Conservation (phyloP, 2,888 invertebrate species). For the Dione juno region DNA sequence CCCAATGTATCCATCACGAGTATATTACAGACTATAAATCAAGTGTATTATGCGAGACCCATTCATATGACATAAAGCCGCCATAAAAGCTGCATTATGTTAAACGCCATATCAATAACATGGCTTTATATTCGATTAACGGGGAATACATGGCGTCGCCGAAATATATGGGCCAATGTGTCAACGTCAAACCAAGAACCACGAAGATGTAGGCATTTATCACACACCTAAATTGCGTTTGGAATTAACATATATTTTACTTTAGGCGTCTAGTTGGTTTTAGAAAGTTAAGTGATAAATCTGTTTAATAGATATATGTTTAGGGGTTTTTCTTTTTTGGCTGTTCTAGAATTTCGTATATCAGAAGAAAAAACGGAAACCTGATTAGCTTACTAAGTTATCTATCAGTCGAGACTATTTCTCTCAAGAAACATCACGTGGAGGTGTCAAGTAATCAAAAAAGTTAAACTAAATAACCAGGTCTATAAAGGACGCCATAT, state of each 20-base stretch:
- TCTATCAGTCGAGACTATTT: no score
- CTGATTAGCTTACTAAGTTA: no score
- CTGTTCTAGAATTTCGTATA: no score
- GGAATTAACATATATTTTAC: conserved; percentile 23
- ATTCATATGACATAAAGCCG: conserved; percentile 34
- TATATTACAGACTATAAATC: conserved; percentile 38
- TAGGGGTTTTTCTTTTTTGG: neutral
- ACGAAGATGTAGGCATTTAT: conserved; percentile 56
- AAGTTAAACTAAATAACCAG: no score
- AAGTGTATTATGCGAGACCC: conserved; percentile 34
- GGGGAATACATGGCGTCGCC: conserved; percentile 58
- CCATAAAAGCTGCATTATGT: conserved; percentile 41
- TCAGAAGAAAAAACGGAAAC: no score
- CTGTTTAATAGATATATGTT: neutral
- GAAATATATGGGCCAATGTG: conserved; percentile 59
- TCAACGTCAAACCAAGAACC: conserved; percentile 63
- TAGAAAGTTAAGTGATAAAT: neutral
- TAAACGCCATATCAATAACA: conserved; percentile 51
- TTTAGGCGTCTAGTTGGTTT: neutral
- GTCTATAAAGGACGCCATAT: no score
- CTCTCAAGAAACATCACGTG: no score
- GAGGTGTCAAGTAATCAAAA: no score
- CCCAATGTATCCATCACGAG: conserved; percentile 18
- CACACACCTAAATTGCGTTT: conserved; percentile 23
- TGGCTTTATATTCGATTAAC: conserved; percentile 67